phyloP scores from a whole-genome alignment of 2,797 vertebrate species.

The Fringilla coelebs region DNA sequence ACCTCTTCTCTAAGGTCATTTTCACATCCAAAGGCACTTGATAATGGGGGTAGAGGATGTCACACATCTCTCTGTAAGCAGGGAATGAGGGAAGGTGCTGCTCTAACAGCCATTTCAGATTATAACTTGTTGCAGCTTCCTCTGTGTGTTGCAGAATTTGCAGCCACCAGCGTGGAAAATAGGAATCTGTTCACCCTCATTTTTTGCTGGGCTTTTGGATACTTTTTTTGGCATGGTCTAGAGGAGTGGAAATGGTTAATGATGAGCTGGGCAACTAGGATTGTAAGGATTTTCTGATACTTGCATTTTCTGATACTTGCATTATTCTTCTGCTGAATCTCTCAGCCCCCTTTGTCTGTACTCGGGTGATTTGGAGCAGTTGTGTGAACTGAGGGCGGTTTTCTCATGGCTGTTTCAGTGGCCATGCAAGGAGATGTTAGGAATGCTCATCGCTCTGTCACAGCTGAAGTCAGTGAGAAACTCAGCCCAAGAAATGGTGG shows the following conservation, averaged over 20 bases:
- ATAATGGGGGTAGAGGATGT: not conserved
- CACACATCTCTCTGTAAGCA: not conserved
- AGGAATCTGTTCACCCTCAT: not conserved
- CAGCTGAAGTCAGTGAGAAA: conserved; percentile 1
- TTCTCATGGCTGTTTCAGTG: not conserved
- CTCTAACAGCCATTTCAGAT: not conserved
- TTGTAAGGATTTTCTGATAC: not conserved
- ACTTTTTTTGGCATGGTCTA: not conserved
- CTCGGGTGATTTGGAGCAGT: not conserved
- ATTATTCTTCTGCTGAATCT: not conserved
- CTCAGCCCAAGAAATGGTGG: not conserved
- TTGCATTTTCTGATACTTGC: not conserved
- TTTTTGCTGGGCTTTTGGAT: not conserved
- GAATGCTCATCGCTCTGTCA: not conserved
- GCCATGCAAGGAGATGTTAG: not conserved
- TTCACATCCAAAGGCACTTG: not conserved
- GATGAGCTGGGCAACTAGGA: not conserved
- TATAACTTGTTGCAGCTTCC: conserved; percentile 27
- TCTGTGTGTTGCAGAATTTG: not conserved
- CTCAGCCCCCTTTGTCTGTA: not conserved
- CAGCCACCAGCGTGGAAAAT: not conserved
- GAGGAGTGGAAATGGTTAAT: not conserved
- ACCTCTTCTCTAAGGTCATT: not conserved
- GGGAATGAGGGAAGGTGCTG: not conserved
- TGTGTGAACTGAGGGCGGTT: not conserved